Evolutionary conservation across 2,888 invertebrate genomes (phyloP), one percentile per base, ranked within the genome.

Genomic region (Eristalinus aeneus): DNA sequence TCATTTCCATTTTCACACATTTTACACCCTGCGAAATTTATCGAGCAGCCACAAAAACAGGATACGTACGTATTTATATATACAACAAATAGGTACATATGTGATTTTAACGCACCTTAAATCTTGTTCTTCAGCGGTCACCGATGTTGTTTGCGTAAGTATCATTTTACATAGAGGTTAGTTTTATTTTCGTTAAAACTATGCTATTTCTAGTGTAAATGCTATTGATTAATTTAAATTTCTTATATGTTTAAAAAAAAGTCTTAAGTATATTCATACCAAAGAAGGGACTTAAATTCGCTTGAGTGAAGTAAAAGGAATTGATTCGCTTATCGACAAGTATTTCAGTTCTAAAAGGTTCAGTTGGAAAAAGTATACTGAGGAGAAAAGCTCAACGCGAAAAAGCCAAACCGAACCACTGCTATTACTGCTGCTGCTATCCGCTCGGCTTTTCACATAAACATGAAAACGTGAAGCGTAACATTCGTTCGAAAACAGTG

Each of bases 291-390:
- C 65, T 78, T n/a, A 76, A 64, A 56, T 75, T 68, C 64, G 65
- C 54, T 78, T 58, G 54, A 31, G 61, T n/a, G 46, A 46, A 78
- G 58, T 22, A 60, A 22, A 56, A 31, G 54, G 58, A 65, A 74
- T 63, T n/a, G n/a, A 20, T 54, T 32, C 36, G 39, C 36, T 58
- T n/a, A 65, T 53, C 20, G 53, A 69, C 58, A 64, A 75, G 63
- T 68, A 60, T 23, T 56, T 5, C 53, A 27, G 80, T 54, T 80
- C 75, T 68, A 23, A 76, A 58, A 58, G 68, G 76, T 68, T 81
- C 76, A 54, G 64, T 76, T 60, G 81, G 76, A 69, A 85, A 81
- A 81, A 81, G 73, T 85, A 81, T 85, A 85, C 85, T 85, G 81
- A 81, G 64, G 67, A 69, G 68, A 63, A 83, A 85, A 85, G 85